Base-by-base conservation (phyloP, 2,888 invertebrate species). In the Epirrhoe tristata region DNA sequence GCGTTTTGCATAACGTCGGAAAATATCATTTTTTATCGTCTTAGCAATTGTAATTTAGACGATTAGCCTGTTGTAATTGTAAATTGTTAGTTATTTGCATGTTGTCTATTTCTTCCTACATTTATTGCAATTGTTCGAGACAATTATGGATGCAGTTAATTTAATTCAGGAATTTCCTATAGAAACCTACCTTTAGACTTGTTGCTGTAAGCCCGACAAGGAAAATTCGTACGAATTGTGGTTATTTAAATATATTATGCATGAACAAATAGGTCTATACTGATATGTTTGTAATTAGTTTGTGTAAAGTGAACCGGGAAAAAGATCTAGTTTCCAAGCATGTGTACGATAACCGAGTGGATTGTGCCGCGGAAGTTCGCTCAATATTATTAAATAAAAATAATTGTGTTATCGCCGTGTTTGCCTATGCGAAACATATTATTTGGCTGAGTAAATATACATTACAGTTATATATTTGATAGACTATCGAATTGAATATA, bases 311-410 rank as follows among this genome's bases (percentile, higher is more conserved):
- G 70, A 66, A 77, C 72, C 70, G 75, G 78, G 74, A 79, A 81
- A 64, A 76, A 80, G 79, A 86, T 82, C 85, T 83, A 84, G 86
- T 81, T 85, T 77, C 75, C 69, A 57, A 69, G 74, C 86, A 82
- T 86, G 87, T 86, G 87, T 82, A 86, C 62, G 85, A 86, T 85
- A 86, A 85, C 77, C 58, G 56, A 67, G 62, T 74, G 74, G 78
- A 75, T 73, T 77, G 81, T 82, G 77, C 77, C 72, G 68, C 75
- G 80, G 84, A 81, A 81, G 75, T 75, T 75, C 55, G 61, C 32
- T 63, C 36, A 60, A 57, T 67, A 67, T 48, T 66, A 60, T 62
- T 57, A 59, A 48, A 58, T 56, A 63, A 69, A 68, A 67, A 69
- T 63, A 70, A 77, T 74, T 77, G 54, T 69, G 65, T 77, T 81